Conservation (phyloP, 2,113 vertebrate species). For the Hypanus sabinus region DNA sequence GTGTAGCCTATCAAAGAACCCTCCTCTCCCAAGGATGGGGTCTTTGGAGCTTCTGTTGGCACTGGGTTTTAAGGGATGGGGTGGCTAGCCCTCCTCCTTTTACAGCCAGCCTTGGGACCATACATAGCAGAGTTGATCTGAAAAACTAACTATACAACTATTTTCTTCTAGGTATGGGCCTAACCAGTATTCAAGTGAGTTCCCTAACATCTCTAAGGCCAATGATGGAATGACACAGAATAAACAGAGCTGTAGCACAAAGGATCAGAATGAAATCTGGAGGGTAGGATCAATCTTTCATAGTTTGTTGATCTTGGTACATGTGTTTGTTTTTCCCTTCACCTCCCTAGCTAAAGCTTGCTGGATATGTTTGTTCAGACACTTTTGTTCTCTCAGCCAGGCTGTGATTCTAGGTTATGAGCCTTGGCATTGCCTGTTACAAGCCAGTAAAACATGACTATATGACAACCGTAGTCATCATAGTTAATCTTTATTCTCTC, state of each 20-base stretch:
- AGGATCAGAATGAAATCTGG: conserved; percentile 19
- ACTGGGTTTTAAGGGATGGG: no score
- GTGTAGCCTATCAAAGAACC: no score
- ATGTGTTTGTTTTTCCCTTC: background rate
- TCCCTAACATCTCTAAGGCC: background rate
- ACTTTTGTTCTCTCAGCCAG: background rate
- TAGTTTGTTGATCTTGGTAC: background rate
- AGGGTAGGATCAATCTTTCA: background rate
- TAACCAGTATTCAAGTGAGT: background rate
- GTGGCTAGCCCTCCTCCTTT: no score
- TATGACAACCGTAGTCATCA: background rate
- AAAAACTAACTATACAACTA: background rate
- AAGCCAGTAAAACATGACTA: background rate
- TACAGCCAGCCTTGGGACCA: no score
- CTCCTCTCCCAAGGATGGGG: no score
- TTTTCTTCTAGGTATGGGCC: background rate
- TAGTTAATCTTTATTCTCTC: background rate
- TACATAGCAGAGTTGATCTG: background rate
- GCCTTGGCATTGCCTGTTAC: background rate
- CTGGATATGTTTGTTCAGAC: no score
- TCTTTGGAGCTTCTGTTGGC: no score
- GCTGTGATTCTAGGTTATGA: background rate
- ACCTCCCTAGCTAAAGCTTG: background rate
- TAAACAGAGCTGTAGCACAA: background rate
- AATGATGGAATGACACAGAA: background rate